Conservation (phyloP, 2,113 vertebrate genomes). For the Naja naja region DNA sequence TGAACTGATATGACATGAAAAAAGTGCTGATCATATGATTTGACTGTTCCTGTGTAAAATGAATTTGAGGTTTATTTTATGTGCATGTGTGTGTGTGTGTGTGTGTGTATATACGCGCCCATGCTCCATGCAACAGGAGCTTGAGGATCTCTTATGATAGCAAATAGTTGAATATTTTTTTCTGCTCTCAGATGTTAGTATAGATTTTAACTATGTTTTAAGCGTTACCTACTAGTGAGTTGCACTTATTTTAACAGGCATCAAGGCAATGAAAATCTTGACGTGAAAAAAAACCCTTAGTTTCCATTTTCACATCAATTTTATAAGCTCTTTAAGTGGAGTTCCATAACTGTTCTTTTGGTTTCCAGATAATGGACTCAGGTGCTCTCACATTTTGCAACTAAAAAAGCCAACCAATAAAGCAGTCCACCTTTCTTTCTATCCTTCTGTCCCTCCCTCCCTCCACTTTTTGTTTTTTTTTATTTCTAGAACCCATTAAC, state of each 20-base stretch:
- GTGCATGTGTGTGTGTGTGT: background rate
- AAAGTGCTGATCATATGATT: background rate
- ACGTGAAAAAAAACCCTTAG: background rate
- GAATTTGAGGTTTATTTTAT: background rate
- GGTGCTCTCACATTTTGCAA: background rate
- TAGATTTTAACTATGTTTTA: background rate
- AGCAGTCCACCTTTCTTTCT: background rate
- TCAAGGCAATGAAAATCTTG: background rate
- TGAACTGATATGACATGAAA: background rate
- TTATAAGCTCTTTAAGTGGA: slow-evolving; percentile 20
- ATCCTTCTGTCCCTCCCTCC: background rate
- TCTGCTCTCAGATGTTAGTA: background rate
- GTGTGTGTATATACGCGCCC: accelerated
- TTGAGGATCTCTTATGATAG: background rate
- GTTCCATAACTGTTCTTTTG: slow-evolving; percentile 14
- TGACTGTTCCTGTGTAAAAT: background rate
- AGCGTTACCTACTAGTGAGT: background rate
- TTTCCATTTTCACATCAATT: background rate
- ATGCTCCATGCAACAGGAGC: background rate
- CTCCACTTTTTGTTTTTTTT: background rate
- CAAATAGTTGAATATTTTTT: background rate
- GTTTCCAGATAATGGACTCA: background rate
- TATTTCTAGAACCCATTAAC: background rate
- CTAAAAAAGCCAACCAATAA: background rate
- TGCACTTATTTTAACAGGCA: background rate